Percentiles rank a stretch among this genome's conserved stretches.
These are phyloP conservation scores for Danio choprae DNA, from an alignment of 2,797 vertebrate species.

Conservation along the genomic window DNA sequence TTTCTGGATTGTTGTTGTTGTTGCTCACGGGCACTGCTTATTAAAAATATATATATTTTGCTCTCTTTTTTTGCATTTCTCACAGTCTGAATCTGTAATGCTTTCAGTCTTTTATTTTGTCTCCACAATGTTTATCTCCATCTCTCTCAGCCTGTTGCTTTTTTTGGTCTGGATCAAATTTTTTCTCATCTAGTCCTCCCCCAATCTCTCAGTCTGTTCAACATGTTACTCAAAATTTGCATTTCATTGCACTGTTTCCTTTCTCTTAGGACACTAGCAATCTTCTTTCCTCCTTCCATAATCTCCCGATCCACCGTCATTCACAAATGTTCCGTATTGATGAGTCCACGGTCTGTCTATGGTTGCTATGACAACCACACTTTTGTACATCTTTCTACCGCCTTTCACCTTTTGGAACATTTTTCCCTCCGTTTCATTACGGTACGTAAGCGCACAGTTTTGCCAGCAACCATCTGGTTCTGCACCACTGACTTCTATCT, in stretches of 20 bases:
- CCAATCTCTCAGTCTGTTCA: not conserved
- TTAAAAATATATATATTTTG: not conserved
- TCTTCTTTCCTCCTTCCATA: constrained; percentile 14
- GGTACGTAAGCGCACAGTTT: constrained; percentile 15
- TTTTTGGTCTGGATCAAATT: not conserved
- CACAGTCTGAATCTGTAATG: constrained; percentile 1
- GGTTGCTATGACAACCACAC: constrained; percentile 59
- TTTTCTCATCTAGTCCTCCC: not conserved
- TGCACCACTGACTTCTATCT: constrained; percentile 7
- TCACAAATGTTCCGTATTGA: constrained; percentile 56
- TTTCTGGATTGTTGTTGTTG: not conserved
- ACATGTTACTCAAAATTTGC: not conserved
- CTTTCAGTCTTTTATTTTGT: not conserved
- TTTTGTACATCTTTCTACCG: constrained; percentile 27
- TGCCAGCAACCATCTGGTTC: constrained; percentile 24
- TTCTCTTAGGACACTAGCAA: constrained; percentile 18
- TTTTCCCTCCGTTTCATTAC: constrained; percentile 34
- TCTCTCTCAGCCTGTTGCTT: not conserved
- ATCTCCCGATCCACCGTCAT: constrained; percentile 32
- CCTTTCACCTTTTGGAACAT: constrained; percentile 40
- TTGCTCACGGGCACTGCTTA: not conserved
- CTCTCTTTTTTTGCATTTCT: not conserved
- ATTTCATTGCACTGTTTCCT: constrained; percentile 16
- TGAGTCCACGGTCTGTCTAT: constrained; percentile 44
- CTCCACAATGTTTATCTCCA: not conserved